These are phyloP conservation scores for Petaurus breviceps DNA, from an alignment of 2,113 vertebrate genomes.

Conservation along the genomic window DNA sequence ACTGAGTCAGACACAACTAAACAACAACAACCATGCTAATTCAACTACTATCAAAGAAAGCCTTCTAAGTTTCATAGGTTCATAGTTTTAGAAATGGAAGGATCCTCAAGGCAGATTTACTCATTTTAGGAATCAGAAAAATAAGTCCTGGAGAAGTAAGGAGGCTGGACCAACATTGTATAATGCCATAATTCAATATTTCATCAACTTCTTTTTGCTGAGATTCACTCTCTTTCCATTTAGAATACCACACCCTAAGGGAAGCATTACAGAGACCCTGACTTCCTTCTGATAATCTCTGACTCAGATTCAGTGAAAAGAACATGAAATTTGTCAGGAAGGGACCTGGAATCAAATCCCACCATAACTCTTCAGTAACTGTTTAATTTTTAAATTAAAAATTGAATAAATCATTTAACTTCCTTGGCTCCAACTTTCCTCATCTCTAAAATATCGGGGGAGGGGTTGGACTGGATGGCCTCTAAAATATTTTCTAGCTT, in stretches of 20 bases:
- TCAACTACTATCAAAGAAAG: background rate
- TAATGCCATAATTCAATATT: background rate
- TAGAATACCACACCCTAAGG: background rate
- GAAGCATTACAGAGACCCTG: background rate
- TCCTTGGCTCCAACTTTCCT: background rate
- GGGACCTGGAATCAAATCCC: background rate
- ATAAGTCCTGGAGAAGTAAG: background rate
- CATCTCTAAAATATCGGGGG: background rate
- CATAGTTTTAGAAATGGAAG: background rate
- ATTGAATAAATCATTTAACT: background rate
- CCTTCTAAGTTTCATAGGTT: background rate
- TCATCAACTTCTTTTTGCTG: background rate
- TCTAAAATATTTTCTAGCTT: background rate
- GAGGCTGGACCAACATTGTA: background rate
- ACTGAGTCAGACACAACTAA: background rate
- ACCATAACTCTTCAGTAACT: background rate
- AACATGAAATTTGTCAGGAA: background rate
- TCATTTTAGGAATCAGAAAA: background rate
- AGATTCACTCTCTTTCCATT: background rate
- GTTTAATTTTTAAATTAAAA: too few species aligned
- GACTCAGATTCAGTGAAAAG: background rate
- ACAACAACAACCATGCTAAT: background rate
- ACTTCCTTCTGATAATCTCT: background rate
- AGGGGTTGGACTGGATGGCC: background rate
- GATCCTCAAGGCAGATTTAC: background rate